Conservation (phyloP, 2,113 vertebrate species). For the Willisornis vidua region DNA sequence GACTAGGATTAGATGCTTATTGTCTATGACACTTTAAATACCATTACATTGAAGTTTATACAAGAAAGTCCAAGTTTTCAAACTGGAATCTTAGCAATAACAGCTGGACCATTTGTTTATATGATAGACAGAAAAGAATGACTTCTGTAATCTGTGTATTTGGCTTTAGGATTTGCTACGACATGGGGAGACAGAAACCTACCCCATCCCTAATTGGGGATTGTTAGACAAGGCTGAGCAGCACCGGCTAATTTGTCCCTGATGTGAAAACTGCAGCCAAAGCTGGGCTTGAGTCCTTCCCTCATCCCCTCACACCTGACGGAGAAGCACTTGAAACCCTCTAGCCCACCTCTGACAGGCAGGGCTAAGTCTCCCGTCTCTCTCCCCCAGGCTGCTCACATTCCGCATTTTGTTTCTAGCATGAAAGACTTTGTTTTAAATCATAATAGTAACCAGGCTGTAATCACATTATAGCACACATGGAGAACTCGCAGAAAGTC, state of each 20-base stretch:
- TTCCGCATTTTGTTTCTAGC: slow-evolving; percentile 87
- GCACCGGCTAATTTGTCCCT: slow-evolving; percentile 75
- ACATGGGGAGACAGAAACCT: slow-evolving; percentile 48
- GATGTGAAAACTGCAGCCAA: slow-evolving; percentile 70
- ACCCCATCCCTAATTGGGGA: slow-evolving; percentile 65
- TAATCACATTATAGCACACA: slow-evolving; percentile 98
- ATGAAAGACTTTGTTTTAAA: slow-evolving; percentile 97
- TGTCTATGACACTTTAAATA: slow-evolving; percentile 89
- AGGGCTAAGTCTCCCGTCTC: slow-evolving; percentile 66
- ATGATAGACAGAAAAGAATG: slow-evolving; percentile 84
- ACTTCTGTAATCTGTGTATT: slow-evolving; percentile 84
- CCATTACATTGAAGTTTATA: slow-evolving; percentile 88
- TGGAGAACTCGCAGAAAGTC: slow-evolving; percentile 95
- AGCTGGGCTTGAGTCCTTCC: slow-evolving; percentile 15
- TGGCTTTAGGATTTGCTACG: slow-evolving; percentile 78
- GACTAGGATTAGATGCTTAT: slow-evolving; percentile 85
- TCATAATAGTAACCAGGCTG: slow-evolving; percentile 98
- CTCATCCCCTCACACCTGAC: slow-evolving; percentile 73
- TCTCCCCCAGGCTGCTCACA: slow-evolving; percentile 78
- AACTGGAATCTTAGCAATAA: slow-evolving; percentile 84
- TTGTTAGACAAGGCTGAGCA: slow-evolving; percentile 67
- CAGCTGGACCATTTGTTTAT: slow-evolving; percentile 87
- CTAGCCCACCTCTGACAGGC: slow-evolving; percentile 74
- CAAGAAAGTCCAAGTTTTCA: slow-evolving; percentile 85
- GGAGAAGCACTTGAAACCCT: slow-evolving; percentile 66